A percentile compares a stretch with the other conserved stretches of the same genome.
Evolutionary conservation across 1,140 invertebrate species (phyloP).

Genomic region (Cydia amplana): DNA sequence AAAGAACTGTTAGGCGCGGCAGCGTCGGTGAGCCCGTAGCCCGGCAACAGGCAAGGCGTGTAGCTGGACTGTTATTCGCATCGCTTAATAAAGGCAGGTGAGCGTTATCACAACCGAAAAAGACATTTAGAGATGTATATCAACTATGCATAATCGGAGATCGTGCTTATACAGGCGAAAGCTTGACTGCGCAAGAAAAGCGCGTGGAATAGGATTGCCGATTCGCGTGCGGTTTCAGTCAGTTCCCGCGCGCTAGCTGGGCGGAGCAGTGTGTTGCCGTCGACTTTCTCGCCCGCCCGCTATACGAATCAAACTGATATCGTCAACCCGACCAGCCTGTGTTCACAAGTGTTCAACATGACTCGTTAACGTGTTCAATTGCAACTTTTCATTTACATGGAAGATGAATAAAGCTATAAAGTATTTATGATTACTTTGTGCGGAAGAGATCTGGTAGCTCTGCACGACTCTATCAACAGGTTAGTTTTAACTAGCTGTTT

Average conservation of each 20-base stretch:
- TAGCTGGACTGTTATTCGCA: neutral
- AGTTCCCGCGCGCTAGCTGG: conserved; percentile 19
- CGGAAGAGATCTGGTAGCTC: conserved; percentile 43
- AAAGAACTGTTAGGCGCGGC: conserved; percentile 47
- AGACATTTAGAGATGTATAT: neutral
- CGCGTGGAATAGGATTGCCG: neutral
- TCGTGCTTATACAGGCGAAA: neutral
- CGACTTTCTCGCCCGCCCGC: neutral
- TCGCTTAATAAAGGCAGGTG: neutral
- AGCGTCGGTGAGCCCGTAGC: conserved; percentile 42
- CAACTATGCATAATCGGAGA: neutral
- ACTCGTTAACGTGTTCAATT: conserved; percentile 42
- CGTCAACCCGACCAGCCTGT: conserved; percentile 34
- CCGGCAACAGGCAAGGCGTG: conserved; percentile 57
- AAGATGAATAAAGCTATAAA: conserved; percentile 51
- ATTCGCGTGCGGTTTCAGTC: conserved; percentile 5
- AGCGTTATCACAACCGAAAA: neutral
- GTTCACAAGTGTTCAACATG: conserved; percentile 45
- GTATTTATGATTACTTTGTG: conserved; percentile 48
- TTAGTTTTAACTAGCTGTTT: conserved; percentile 48
- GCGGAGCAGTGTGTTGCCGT: conserved; percentile 12
- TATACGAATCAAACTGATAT: conserved; percentile 15
- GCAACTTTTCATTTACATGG: conserved; percentile 38
- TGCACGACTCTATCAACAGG: conserved; percentile 58
- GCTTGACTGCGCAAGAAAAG: neutral